Percentiles rank a stretch among this genome's conserved stretches.
phyloP scores from a whole-genome alignment of 2,888 invertebrate species.

The Oscheius onirici region DNA sequence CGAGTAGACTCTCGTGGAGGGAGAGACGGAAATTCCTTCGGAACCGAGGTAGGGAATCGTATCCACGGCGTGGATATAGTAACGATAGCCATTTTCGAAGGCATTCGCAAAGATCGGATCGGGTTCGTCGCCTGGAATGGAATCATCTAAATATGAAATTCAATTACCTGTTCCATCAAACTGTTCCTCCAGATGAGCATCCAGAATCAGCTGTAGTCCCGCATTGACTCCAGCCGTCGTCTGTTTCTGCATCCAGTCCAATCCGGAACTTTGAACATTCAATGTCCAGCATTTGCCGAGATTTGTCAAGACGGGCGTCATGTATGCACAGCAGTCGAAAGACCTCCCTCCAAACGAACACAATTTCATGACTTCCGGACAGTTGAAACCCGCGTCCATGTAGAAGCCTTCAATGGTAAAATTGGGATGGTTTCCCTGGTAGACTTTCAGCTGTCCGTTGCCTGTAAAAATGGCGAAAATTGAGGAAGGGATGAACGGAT shows the following conservation, averaged over 20 bases:
- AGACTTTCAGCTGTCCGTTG: constrained; percentile 38
- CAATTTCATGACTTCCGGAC: constrained; percentile 59
- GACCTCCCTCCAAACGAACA: constrained; percentile 62
- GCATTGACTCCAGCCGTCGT: constrained; percentile 61
- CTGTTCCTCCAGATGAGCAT: constrained; percentile 64
- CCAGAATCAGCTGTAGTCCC: constrained; percentile 62
- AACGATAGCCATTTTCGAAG: constrained; percentile 67
- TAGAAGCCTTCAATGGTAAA: constrained; percentile 60
- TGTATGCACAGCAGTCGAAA: constrained; percentile 64
- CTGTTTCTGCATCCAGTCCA: constrained; percentile 60
- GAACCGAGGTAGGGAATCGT: constrained; percentile 58
- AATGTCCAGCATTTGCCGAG: constrained; percentile 66
- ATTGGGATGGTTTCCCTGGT: constrained; percentile 44
- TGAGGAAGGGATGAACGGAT: not conserved
- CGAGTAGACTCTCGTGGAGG: constrained; percentile 53
- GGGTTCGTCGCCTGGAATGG: constrained; percentile 36
- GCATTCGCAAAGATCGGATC: constrained; percentile 57
- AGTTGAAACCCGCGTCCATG: constrained; percentile 56
- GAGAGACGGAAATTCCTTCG: constrained; percentile 66
- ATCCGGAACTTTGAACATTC: constrained; percentile 40
- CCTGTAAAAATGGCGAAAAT: constrained; percentile 28
- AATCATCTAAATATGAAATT: not conserved
- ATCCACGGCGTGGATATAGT: constrained; percentile 62
- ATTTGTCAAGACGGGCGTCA: constrained; percentile 63
- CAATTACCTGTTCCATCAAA: constrained; percentile 46